A percentile compares a stretch with the other conserved stretches of the same genome.
Evolutionary conservation across 2,797 vertebrate genomes (phyloP).

Genomic region (Gadopsis bispinosus): DNA sequence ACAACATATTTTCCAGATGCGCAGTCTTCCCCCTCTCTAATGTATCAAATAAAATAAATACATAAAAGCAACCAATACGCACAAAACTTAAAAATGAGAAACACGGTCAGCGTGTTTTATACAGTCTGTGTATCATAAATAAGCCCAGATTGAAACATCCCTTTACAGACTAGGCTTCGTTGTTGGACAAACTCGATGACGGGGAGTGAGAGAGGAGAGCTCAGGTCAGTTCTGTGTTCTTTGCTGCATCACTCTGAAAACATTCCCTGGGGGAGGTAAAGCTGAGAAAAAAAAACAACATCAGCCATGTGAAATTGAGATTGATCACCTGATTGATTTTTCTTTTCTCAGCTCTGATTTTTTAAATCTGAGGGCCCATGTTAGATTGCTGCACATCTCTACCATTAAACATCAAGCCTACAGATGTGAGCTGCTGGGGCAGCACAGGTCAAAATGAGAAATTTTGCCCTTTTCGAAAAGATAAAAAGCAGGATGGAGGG

Average conservation of each 20-base stretch:
- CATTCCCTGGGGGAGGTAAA: slow-evolving; percentile 62
- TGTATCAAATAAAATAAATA: not conserved
- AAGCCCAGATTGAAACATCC: not conserved
- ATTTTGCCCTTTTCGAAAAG: slow-evolving; percentile 78
- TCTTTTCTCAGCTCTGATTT: slow-evolving; percentile 65
- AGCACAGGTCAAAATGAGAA: slow-evolving; percentile 74
- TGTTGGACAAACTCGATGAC: slow-evolving; percentile 5
- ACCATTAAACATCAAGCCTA: slow-evolving; percentile 79
- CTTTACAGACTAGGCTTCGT: not conserved
- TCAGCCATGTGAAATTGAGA: slow-evolving; percentile 82
- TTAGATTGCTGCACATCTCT: slow-evolving; percentile 73
- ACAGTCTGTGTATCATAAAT: not conserved
- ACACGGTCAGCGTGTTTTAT: not conserved
- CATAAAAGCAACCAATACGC: not conserved
- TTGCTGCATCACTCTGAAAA: slow-evolving; percentile 72
- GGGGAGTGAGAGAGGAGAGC: slow-evolving; percentile 52
- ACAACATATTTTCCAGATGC: not conserved
- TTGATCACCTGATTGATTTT: slow-evolving; percentile 86
- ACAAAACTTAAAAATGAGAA: not conserved
- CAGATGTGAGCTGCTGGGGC: slow-evolving; percentile 69
- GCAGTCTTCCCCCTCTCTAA: not conserved
- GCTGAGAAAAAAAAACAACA: slow-evolving; percentile 43
- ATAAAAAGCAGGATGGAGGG: slow-evolving; percentile 71
- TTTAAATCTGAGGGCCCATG: slow-evolving; percentile 60
- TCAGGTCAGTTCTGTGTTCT: slow-evolving; percentile 55